Evolutionary conservation across 2,888 invertebrate genomes (phyloP).

Genomic region (Volucella zonaria): DNA sequence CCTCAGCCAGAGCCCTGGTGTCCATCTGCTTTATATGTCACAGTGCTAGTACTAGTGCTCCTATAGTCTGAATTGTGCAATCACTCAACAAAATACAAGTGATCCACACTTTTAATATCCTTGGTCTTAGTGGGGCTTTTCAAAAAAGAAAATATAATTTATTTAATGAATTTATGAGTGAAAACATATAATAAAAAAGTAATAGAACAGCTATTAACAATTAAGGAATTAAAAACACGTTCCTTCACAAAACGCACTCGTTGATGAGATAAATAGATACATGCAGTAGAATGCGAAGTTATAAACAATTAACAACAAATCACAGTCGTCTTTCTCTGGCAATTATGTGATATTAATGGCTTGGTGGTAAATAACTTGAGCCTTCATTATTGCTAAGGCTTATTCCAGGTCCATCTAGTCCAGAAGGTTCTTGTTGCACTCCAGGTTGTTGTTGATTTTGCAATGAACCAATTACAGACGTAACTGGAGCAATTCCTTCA

Average conservation of each 20-base stretch:
- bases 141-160: slow-evolving; percentile 22
- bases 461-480: slow-evolving; percentile 80
- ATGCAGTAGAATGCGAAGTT: slow-evolving; percentile 44
- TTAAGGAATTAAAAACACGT: slow-evolving; percentile 18
- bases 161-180: neutral
- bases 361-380: slow-evolving; percentile 49
- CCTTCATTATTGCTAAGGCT: slow-evolving; percentile 3
- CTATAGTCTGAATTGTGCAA: too few species aligned
- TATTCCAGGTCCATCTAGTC: neutral
- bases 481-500: slow-evolving; percentile 81
- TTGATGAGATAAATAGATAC: slow-evolving; percentile 48
- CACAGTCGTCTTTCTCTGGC: slow-evolving; percentile 50
- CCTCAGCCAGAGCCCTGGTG: too few species aligned
- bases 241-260: slow-evolving; percentile 7
- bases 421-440: slow-evolving; percentile 21
- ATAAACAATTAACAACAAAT: slow-evolving; percentile 51
- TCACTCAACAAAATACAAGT: too few species aligned
- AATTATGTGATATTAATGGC: slow-evolving; percentile 21
- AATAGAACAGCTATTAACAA: slow-evolving; percentile 30
- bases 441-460: slow-evolving; percentile 74
- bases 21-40: too few species aligned
- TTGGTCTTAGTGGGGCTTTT: neutral
- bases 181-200: neutral
- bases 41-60: too few species aligned
- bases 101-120: too few species aligned